phyloP scores from a whole-genome alignment of 2,113 vertebrate genomes.

The Athene noctua region DNA sequence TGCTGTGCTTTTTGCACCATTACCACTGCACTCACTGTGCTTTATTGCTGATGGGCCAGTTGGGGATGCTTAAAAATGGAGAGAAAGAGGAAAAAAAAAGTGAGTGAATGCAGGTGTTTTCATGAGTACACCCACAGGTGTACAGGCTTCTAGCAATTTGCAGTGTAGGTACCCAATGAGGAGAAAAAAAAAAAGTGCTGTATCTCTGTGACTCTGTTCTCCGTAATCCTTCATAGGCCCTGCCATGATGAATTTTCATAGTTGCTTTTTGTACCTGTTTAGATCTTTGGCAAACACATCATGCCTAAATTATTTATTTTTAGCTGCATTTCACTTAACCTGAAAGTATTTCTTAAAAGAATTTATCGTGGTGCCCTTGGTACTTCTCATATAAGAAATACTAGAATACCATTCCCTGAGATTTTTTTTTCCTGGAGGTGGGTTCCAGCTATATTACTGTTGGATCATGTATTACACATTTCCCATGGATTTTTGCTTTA shows the following conservation, averaged over 20 bases:
- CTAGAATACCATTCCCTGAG: neutral
- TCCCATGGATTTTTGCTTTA: neutral
- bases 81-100: rapidly evolving
- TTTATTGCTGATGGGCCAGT: neutral
- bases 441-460: neutral
- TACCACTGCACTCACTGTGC: neutral
- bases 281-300: neutral
- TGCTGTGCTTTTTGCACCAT: neutral
- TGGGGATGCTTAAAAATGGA: neutral
- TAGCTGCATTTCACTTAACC: neutral
- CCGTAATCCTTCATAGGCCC: neutral
- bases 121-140: neutral
- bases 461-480: rapidly evolving
- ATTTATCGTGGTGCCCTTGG: neutral
- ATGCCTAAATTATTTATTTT: neutral
- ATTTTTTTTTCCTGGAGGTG: neutral
- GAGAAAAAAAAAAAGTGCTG: neutral
- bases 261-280: neutral
- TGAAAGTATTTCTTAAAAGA: neutral
- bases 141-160: neutral
- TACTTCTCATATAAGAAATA: neutral
- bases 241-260: neutral
- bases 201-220: neutral
- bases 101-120: neutral
- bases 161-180: neutral